Evolutionary conservation across 64 coral and sea anemone species (phyloP).

Genomic region (Cladopsammia gracilis): DNA sequence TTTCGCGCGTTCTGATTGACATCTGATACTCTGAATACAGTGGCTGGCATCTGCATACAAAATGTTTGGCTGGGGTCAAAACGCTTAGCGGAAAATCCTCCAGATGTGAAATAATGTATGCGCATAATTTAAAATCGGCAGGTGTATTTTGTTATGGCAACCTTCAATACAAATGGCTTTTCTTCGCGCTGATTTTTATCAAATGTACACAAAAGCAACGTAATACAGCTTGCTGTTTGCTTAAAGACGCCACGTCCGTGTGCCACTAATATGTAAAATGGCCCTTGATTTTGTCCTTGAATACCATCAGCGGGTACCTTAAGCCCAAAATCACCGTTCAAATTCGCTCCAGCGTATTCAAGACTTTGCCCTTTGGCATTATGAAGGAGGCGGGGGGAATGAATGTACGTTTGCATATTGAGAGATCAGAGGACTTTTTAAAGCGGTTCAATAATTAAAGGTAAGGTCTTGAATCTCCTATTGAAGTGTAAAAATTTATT

Average conservation of each 20-base stretch:
- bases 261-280: slow-evolving; percentile 21
- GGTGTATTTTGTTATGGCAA: slow-evolving; percentile 37
- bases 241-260: not conserved
- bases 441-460: not conserved
- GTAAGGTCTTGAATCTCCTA: slow-evolving; percentile 2
- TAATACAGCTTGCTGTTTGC: not conserved
- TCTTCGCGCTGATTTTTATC: slow-evolving; percentile 1
- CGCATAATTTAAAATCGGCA: slow-evolving; percentile 3
- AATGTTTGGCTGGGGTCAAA: not conserved
- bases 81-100: not conserved
- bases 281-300: not conserved
- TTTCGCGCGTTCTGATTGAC: too few species aligned
- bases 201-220: not conserved
- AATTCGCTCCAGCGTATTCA: not conserved
- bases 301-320: not conserved
- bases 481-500: not conserved
- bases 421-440: not conserved
- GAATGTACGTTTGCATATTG: not conserved
- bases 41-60: too few species aligned
- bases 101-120: not conserved
- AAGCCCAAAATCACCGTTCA: not conserved
- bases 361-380: not conserved
- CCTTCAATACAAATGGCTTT: not conserved
- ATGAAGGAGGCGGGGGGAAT: not conserved
- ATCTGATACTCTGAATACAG: too few species aligned